A percentile compares a stretch with the other conserved stretches of the same genome.
phyloP scores from a whole-genome alignment of 1,140 invertebrate genomes.

The Anthonomus grandis region DNA sequence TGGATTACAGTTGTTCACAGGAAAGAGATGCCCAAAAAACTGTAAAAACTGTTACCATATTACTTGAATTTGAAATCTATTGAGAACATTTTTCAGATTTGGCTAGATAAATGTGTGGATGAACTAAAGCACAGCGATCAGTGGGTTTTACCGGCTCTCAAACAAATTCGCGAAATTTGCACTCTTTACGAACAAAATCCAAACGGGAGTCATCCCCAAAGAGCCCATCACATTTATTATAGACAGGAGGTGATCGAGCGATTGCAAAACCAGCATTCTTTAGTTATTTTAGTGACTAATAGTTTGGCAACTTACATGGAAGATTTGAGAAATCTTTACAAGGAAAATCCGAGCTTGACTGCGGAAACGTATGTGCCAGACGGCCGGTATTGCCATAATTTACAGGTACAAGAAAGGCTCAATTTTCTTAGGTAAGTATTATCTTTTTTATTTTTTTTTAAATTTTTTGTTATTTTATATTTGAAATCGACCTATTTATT shows the following conservation, averaged over 20 bases:
- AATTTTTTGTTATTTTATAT: too few species aligned
- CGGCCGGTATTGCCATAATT: conserved; percentile 85
- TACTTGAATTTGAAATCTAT: not conserved
- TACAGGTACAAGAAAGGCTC: conserved; percentile 91
- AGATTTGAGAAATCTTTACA: conserved; percentile 68
- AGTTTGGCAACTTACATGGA: conserved; percentile 93
- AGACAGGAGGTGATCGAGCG: conserved; percentile 83
- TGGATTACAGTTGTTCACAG: conserved; percentile 96
- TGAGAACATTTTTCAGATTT: conserved; percentile 51
- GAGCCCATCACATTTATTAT: conserved; percentile 63
- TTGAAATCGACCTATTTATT: too few species aligned
- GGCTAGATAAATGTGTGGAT: conserved; percentile 94
- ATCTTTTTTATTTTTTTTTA: not conserved
- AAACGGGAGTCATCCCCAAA: conserved; percentile 54
- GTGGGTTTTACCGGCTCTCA: conserved; percentile 92
- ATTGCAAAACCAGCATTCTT: conserved; percentile 85
- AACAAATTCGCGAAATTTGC: conserved; percentile 95
- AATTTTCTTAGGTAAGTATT: conserved; percentile 71
- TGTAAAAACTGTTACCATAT: conserved; percentile 30
- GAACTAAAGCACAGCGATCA: conserved; percentile 84
- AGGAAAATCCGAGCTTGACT: conserved; percentile 74
- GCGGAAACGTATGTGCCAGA: conserved; percentile 81
- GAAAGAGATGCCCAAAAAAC: conserved; percentile 95
- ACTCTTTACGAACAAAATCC: conserved; percentile 78
- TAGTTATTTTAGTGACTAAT: conserved; percentile 91